Base-by-base conservation (phyloP, 2,888 invertebrate genomes). In the Drosophila lacicola region DNA sequence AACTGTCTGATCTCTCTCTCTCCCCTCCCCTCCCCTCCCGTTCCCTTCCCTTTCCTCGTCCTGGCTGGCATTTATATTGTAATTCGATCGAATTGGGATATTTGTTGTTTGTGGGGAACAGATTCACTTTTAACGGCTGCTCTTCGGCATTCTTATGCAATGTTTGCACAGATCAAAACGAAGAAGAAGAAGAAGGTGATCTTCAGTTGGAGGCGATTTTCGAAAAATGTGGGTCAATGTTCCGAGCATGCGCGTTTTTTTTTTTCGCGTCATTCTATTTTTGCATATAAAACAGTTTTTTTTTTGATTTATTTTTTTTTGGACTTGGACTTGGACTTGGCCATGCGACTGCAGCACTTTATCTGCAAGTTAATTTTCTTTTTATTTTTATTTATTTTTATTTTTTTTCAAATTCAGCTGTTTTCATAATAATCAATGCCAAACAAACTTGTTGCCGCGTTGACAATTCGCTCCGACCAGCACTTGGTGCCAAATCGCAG, bases 241-340 rank as follows among this genome's bases (percentile, higher is more conserved):
- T 85, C 65, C 72, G 58, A 45, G 51, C 47, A 57, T 44, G 55
- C 55, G 25, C 17, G 17, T 10, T 17, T 10, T 1, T 17, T 10
- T 1, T 4, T 42, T 61, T 57, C 49, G 58, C 37, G 61, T 64
- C 11, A 29, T 62, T 70, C 54, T 47, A 57, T 61, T 73, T 86
- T 55, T 82, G 83, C 88, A 74, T 66, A 73, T 21, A 80, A 80
- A 78, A 84, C 83, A 80, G 78, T 80, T 70, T 74, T 75, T 82
- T 49, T 25, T 13, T 47, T 50, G 45, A 21, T 25, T 4, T 37
- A 29, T 56, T 78, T 66, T 62, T 77, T 66, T 45, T 50, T 82
- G 89, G 76, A 89, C 41, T 41, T 29, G 29, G 29, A 29, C 90
- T 90, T 90, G 90, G 89, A 83, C 90, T 89, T 90, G 90, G 89